A percentile compares a stretch with the other conserved stretches of the same genome.
These are phyloP conservation scores for Celastrina argiolus DNA, from an alignment of 2,888 invertebrate genomes.

Conservation along the genomic window DNA sequence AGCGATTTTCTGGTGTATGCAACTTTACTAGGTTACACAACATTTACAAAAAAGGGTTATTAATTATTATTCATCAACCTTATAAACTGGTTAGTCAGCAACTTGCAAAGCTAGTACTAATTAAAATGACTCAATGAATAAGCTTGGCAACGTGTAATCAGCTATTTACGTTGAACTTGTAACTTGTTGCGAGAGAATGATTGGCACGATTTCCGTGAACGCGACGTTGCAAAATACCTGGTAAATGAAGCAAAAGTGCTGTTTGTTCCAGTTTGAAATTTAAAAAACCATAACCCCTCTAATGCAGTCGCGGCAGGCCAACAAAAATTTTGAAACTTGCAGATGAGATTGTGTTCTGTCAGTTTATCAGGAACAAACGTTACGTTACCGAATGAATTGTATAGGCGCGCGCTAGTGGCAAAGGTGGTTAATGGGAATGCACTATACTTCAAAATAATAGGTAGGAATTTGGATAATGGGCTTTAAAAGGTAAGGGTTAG, in stretches of 20 bases:
- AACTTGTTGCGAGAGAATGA: constrained; percentile 4
- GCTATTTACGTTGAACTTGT: constrained; percentile 1
- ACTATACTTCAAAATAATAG: too few species aligned
- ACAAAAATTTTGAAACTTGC: background rate
- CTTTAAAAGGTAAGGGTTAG: too few species aligned
- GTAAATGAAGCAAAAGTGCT: background rate
- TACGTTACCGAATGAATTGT: too few species aligned
- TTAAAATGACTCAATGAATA: constrained; percentile 3
- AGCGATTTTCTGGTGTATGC: too few species aligned
- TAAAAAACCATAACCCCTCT: background rate
- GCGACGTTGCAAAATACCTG: background rate
- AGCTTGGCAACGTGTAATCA: background rate
- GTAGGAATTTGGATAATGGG: too few species aligned
- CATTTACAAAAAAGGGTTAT: too few species aligned
- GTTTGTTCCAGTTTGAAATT: background rate
- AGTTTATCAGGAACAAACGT: too few species aligned
- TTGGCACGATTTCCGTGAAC: constrained; percentile 6
- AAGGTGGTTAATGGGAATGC: too few species aligned
- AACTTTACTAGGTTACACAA: too few species aligned
- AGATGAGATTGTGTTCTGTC: too few species aligned
- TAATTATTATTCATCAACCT: background rate
- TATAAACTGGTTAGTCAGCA: background rate
- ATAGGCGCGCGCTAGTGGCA: too few species aligned
- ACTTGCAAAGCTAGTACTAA: background rate
- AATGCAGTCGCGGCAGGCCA: background rate